Base-by-base conservation (phyloP, 2,113 vertebrate genomes). In the Elephantulus edwardii region DNA sequence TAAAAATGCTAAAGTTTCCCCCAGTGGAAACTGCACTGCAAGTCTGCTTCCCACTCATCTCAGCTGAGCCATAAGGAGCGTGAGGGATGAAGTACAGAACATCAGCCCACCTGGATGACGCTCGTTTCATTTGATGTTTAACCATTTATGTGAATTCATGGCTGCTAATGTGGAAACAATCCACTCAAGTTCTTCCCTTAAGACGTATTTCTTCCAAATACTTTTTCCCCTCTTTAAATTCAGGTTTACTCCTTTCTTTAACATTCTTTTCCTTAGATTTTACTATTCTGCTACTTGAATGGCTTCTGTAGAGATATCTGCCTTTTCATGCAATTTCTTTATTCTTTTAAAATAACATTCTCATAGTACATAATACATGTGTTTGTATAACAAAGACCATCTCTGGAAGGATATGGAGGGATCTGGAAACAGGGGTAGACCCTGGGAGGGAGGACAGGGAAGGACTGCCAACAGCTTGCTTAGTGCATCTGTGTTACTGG, bases 181-280 rank as follows among this genome's bases (percentile, higher is more conserved):
- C 58, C 48, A 38, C 9, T 81, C 62, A 35, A 17, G 48, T 40
- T 81, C 75, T 60, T 87, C 40, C n/a, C 54, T 91, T 66, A 58
- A 70, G 48, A 40, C 24, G 48, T 40, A 0, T 40, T 60, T 52
- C 10, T 93, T 86, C 54, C 77, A 70, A 54, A 71, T 48, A 24
- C 10, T 66, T 35, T 89, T 70, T 58, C 71, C 50, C 83, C 79
- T 20, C 46, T 79, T 91, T 88, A 70, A 68, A 78, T 88, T 19
- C 56, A 78, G 1, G 88, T 91, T 93, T 64, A 94, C 40, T 68
- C 66, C 66, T 8, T 68, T 68, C 19, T 40, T 19, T 22, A 68
- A 38, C 7, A 38, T 40, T 38, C 22, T 33, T 22, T n/a, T 22
- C 3, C 66, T 10, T 68, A 19, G 17, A 38, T 68, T 68, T 68